phyloP scores from a whole-genome alignment of 1,140 invertebrate genomes.

The Drosophila mojavensis region DNA sequence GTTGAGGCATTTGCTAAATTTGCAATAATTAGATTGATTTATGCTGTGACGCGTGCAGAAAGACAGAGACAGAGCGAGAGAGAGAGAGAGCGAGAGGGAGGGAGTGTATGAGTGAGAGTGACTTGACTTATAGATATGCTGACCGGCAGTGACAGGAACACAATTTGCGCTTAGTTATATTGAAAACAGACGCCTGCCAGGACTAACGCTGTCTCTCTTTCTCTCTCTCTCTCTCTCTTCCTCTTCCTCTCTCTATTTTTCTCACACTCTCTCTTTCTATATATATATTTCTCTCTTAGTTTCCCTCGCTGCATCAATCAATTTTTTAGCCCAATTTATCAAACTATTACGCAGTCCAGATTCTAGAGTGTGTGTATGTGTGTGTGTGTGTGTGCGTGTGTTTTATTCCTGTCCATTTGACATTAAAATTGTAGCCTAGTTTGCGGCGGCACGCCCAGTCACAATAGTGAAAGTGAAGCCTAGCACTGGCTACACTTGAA shows the following conservation, averaged over 20 bases:
- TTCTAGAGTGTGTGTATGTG: background rate
- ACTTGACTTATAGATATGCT: slow-evolving; percentile 69
- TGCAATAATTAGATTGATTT: slow-evolving; percentile 82
- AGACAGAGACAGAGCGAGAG: background rate
- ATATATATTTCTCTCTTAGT: too few species aligned
- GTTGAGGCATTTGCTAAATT: slow-evolving; percentile 64
- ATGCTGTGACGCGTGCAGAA: slow-evolving; percentile 52
- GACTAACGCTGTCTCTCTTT: background rate
- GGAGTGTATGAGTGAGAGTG: background rate
- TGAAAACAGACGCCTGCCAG: slow-evolving; percentile 37
- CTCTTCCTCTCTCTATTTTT: too few species aligned
- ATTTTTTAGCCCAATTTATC: slow-evolving; percentile 77
- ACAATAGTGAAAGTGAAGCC: slow-evolving; percentile 16
- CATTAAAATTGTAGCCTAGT: slow-evolving; percentile 75
- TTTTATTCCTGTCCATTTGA: slow-evolving; percentile 37
- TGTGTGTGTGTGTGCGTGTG: slow-evolving; percentile 4
- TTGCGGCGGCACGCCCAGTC: slow-evolving; percentile 69
- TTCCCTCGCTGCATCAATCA: slow-evolving; percentile 60
- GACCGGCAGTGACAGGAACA: slow-evolving; percentile 50
- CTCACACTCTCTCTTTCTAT: too few species aligned
- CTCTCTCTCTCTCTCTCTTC: too few species aligned
- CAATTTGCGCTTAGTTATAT: slow-evolving; percentile 51
- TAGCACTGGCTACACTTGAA: background rate
- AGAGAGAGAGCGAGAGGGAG: background rate
- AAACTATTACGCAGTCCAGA: slow-evolving; percentile 65